Evolutionary conservation across 2,113 vertebrate species (phyloP).

Genomic region (Petaurus breviceps): DNA sequence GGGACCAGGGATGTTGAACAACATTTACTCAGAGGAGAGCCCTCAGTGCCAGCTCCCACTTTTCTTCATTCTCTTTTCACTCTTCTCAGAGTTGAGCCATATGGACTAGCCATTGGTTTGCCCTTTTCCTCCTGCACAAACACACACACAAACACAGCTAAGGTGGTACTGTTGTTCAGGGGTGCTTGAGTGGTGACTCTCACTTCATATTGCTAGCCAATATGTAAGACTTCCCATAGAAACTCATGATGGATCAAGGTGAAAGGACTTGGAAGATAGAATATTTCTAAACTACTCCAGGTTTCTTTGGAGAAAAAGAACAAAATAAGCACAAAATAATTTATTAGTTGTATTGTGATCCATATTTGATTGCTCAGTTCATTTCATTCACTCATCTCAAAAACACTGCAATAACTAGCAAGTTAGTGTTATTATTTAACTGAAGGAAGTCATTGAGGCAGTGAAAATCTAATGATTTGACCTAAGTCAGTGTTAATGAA

Average conservation of each 20-base stretch:
- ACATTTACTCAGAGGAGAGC: slow-evolving; percentile 24
- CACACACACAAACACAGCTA: neutral
- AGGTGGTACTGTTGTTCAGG: slow-evolving; percentile 14
- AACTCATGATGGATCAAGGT: neutral
- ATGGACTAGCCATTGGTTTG: too few species aligned
- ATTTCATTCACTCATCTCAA: slow-evolving; percentile 31
- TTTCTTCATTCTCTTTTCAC: neutral
- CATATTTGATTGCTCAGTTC: neutral
- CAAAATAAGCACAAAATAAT: neutral
- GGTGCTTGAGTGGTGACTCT: slow-evolving; percentile 25
- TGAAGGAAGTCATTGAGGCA: slow-evolving; percentile 26
- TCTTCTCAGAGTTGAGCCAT: too few species aligned
- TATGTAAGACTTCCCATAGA: slow-evolving; percentile 1
- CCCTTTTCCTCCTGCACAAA: too few species aligned
- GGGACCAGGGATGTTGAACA: slow-evolving; percentile 11
- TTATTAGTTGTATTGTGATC: neutral
- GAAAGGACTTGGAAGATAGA: slow-evolving; percentile 22
- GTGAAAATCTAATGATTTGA: slow-evolving; percentile 20
- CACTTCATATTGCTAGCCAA: neutral
- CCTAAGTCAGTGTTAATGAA: slow-evolving; percentile 46
- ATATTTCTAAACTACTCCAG: slow-evolving; percentile 50
- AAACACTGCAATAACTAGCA: slow-evolving; percentile 6
- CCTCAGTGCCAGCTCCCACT: neutral
- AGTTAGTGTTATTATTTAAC: slow-evolving; percentile 23
- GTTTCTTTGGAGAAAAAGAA: neutral